A percentile compares a stretch with the other conserved stretches of the same genome.
Conservation (phyloP, 2,797 vertebrate genomes). For the Alauda arvensis region DNA sequence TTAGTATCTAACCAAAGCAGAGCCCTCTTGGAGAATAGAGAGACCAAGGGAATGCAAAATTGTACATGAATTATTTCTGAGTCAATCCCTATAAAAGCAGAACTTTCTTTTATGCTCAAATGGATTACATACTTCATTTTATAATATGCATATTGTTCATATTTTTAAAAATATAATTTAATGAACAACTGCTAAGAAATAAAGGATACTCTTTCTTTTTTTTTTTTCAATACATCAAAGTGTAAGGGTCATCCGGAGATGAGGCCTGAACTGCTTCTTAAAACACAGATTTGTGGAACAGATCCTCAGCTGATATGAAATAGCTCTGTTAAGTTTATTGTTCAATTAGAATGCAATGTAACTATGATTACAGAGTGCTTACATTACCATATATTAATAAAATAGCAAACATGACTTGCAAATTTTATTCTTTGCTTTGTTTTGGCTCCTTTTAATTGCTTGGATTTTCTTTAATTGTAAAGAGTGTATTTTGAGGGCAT, state of each 20-base stretch:
- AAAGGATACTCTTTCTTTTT: background rate
- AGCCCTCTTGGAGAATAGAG: constrained; percentile 34
- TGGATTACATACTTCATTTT: constrained; percentile 22
- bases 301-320: background rate
- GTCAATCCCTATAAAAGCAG: constrained; percentile 33
- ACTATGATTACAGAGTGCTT: constrained; percentile 21
- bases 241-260: background rate
- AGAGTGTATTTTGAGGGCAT: background rate
- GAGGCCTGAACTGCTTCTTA: background rate
- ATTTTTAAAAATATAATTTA: constrained; percentile 21
- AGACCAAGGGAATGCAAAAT: constrained; percentile 42
- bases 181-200: constrained; percentile 26
- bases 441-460: constrained; percentile 11
- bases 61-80: constrained; percentile 48
- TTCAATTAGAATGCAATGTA: constrained; percentile 33
- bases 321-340: background rate
- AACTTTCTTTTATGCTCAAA: constrained; percentile 37
- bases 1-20: constrained; percentile 38
- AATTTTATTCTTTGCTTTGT: constrained; percentile 16
- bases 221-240: constrained; percentile 4
- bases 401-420: constrained; percentile 7
- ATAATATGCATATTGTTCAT: constrained; percentile 1
- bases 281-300: background rate
- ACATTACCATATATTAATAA: constrained; percentile 19
- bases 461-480: constrained; percentile 19